These are phyloP conservation scores for Eleginops maclovinus DNA, from an alignment of 2,113 vertebrate genomes.

Conservation along the genomic window DNA sequence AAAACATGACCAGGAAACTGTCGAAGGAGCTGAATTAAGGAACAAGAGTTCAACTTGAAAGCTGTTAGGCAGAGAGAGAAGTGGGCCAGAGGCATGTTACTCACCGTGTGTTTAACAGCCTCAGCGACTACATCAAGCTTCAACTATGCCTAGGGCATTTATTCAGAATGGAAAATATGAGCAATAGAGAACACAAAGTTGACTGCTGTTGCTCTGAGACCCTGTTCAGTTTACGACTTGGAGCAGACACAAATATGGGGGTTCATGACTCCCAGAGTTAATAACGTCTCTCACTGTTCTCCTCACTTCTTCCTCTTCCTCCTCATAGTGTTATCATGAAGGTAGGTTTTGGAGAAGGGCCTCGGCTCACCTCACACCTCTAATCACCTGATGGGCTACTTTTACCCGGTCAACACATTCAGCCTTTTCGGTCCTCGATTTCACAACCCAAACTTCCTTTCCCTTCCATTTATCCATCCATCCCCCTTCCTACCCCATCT, in stretches of 20 bases:
- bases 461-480: too few species aligned
- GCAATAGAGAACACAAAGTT: slow-evolving; percentile 45
- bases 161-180: slow-evolving; percentile 84
- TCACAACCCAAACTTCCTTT: too few species aligned
- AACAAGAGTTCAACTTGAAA: slow-evolving; percentile 46
- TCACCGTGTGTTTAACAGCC: slow-evolving; percentile 46
- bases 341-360: too few species aligned
- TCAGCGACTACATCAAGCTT: slow-evolving; percentile 72
- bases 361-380: too few species aligned
- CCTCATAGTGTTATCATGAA: background rate
- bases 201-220: slow-evolving; percentile 41
- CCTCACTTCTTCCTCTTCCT: slow-evolving; percentile 4
- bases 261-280: slow-evolving; percentile 64
- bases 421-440: too few species aligned
- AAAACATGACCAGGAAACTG: slow-evolving; percentile 47
- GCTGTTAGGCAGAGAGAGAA: slow-evolving; percentile 21
- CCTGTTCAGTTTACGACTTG: slow-evolving; percentile 73
- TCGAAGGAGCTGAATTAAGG: slow-evolving; percentile 29
- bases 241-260: slow-evolving; percentile 70
- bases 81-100: slow-evolving; percentile 34
- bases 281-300: slow-evolving; percentile 42
- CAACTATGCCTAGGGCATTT: slow-evolving; percentile 75
- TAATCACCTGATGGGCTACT: too few species aligned
- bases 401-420: too few species aligned
- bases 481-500: too few species aligned